Base-by-base conservation (phyloP, 2,113 vertebrate species). In the Xiphias gladius region DNA sequence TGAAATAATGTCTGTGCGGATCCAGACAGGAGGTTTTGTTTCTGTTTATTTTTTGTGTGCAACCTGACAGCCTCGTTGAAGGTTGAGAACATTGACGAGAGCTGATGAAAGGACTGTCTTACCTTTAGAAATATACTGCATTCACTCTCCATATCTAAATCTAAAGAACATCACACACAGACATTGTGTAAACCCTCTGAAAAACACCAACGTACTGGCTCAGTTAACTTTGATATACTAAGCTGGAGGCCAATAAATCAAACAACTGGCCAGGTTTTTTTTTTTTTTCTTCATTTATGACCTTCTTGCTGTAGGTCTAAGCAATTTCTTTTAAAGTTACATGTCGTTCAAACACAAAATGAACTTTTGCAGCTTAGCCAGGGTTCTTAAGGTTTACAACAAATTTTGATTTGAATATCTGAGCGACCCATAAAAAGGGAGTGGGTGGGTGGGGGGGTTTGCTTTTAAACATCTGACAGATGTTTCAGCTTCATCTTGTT, bases 1-100 rank as follows among this genome's bases (percentile, higher is more conserved):
- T 84, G 74, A 89, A 79, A 69, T 73, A 55, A 75, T 20, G 61
- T 79, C 80, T 84, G 73, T 30, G 65, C 58, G 63, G 73, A 74
- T 76, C n/a, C 62, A 48, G 83, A 77, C 76, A 69, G 57, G 83
- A 80, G 26, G 58, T 69, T 24, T 28, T 59, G 83, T 35, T 58
- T 46, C 9, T 43, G n/a, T 65, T 85, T 35, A 55, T 39, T 28
- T 65, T 85, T 35, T 57, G 74, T 65, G 69, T 78, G 50, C 24
- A 63, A 30, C 35, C 64, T 52, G 67, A 66, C 4, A 5, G 54
- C 39, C 26, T 58, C 16, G 16, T 30, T 52, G 75, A 59, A 32
- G 26, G 13, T 4, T 32, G 13, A 39, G 57, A 79, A 20, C n/a
- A 52, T 4, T 37, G 30, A 55, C 24, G 63, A 58, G n/a, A 61